Evolutionary conservation across 2,888 invertebrate species (phyloP).

Genomic region (Ennomos quercinarius): DNA sequence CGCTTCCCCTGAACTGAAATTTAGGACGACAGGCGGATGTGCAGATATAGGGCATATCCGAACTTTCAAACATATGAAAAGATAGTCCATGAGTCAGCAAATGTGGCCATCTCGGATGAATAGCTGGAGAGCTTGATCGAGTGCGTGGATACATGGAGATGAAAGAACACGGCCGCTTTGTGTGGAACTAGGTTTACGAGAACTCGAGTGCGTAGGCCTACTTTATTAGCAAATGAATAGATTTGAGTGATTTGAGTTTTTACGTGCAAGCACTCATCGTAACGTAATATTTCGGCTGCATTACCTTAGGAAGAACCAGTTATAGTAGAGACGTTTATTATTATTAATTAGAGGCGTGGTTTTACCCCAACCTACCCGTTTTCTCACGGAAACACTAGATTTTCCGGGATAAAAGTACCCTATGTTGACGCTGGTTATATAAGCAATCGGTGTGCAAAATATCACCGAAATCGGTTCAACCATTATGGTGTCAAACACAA

Average conservation of each 20-base stretch:
- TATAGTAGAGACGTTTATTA: too few relatives aligned
- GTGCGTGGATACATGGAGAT: conserved; percentile 12
- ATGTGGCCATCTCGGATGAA: conserved; percentile 5
- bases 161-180: conserved; percentile 22
- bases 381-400: too few relatives aligned
- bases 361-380: too few relatives aligned
- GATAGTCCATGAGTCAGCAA: conserved; percentile 10
- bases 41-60: conserved; percentile 13
- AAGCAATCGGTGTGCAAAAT: too few relatives aligned
- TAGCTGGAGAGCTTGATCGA: conserved; percentile 10
- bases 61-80: conserved; percentile 8
- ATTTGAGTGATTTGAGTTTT: background rate
- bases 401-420: too few relatives aligned
- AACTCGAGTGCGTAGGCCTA: background rate
- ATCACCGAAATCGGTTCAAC: too few relatives aligned
- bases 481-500: too few relatives aligned
- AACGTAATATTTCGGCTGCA: too few relatives aligned
- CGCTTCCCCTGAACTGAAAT: conserved; percentile 3
- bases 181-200: conserved; percentile 26
- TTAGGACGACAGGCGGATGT: conserved; percentile 14
- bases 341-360: too few relatives aligned
- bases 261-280: background rate
- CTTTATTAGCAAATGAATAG: background rate
- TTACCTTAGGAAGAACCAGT: too few relatives aligned
- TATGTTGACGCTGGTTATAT: too few relatives aligned